phyloP scores from a whole-genome alignment of 2,888 invertebrate species.

The Netelia inedita region DNA sequence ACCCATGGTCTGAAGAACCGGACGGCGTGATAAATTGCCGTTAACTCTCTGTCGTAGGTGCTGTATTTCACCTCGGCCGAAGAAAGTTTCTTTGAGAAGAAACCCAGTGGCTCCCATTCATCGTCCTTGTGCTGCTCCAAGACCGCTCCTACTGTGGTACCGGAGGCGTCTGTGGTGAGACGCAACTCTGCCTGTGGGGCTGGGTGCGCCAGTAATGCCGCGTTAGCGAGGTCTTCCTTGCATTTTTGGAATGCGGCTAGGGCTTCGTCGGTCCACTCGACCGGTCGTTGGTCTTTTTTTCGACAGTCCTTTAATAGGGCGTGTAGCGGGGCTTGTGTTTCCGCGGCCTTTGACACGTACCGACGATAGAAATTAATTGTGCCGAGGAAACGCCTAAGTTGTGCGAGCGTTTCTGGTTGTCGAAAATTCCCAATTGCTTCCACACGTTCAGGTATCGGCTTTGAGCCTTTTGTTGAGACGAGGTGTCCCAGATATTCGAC shows the following conservation, averaged over 20 bases:
- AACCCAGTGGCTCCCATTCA: slow-evolving; percentile 15
- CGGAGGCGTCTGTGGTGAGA: slow-evolving; percentile 39
- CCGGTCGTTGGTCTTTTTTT: slow-evolving; percentile 68
- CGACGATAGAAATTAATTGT: slow-evolving; percentile 52
- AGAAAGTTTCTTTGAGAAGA: slow-evolving; percentile 37
- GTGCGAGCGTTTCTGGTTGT: slow-evolving; percentile 43
- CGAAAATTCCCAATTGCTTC: slow-evolving; percentile 31
- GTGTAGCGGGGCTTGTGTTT: slow-evolving; percentile 62
- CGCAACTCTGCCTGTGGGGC: neutral
- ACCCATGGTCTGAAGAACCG: no score
- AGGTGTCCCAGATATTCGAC: slow-evolving; percentile 63
- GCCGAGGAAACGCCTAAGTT: slow-evolving; percentile 60
- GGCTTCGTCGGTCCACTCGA: slow-evolving; percentile 66
- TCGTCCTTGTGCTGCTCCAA: slow-evolving; percentile 21
- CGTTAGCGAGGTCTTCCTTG: slow-evolving; percentile 27
- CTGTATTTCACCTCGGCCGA: slow-evolving; percentile 10
- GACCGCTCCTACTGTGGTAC: slow-evolving; percentile 26
- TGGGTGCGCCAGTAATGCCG: slow-evolving; percentile 44
- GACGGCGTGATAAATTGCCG: no score
- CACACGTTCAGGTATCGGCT: slow-evolving; percentile 57
- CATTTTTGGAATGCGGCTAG: slow-evolving; percentile 65
- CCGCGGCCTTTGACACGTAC: slow-evolving; percentile 58
- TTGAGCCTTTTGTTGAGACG: slow-evolving; percentile 46
- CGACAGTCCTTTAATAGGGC: slow-evolving; percentile 52
- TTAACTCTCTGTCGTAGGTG: neutral